These are phyloP conservation scores for Drosophila ustulata DNA, from an alignment of 2,888 invertebrate genomes.

Conservation along the genomic window DNA sequence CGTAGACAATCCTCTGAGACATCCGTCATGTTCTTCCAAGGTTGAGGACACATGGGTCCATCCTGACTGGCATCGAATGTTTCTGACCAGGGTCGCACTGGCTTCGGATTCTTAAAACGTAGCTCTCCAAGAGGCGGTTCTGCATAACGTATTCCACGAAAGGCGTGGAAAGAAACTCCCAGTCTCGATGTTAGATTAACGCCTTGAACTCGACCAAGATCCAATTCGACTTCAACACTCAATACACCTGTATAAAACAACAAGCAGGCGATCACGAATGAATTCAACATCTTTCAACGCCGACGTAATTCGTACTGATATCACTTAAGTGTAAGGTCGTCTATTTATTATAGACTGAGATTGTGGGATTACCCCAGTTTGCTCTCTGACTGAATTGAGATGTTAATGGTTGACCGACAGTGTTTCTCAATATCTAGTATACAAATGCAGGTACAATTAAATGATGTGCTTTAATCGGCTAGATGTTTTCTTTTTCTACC, in stretches of 20 bases:
- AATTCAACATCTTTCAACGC: slow-evolving; percentile 41
- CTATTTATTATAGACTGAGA: slow-evolving; percentile 24
- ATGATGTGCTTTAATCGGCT: background rate
- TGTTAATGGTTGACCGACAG: too few species aligned
- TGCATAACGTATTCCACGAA: slow-evolving; percentile 83
- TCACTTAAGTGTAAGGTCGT: background rate
- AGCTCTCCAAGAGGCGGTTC: slow-evolving; percentile 78
- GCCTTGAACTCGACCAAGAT: slow-evolving; percentile 78
- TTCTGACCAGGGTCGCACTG: slow-evolving; percentile 85
- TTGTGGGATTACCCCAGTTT: slow-evolving; percentile 26
- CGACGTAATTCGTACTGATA: slow-evolving; percentile 18
- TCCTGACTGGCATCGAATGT: slow-evolving; percentile 86
- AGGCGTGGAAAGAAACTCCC: slow-evolving; percentile 75
- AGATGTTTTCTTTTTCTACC: background rate
- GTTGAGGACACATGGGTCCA: slow-evolving; percentile 87
- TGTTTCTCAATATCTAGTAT: too few species aligned
- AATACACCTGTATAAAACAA: slow-evolving; percentile 31
- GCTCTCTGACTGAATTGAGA: background rate
- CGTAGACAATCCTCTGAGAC: slow-evolving; percentile 87
- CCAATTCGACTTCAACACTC: slow-evolving; percentile 71
- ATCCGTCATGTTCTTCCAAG: slow-evolving; percentile 68
- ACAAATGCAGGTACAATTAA: too few species aligned
- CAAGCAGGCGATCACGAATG: slow-evolving; percentile 23
- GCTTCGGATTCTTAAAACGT: slow-evolving; percentile 84
- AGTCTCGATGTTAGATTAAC: slow-evolving; percentile 67